These are phyloP conservation scores for Lepidotrigona ventralis DNA, from an alignment of 1,140 invertebrate species.

Conservation along the genomic window DNA sequence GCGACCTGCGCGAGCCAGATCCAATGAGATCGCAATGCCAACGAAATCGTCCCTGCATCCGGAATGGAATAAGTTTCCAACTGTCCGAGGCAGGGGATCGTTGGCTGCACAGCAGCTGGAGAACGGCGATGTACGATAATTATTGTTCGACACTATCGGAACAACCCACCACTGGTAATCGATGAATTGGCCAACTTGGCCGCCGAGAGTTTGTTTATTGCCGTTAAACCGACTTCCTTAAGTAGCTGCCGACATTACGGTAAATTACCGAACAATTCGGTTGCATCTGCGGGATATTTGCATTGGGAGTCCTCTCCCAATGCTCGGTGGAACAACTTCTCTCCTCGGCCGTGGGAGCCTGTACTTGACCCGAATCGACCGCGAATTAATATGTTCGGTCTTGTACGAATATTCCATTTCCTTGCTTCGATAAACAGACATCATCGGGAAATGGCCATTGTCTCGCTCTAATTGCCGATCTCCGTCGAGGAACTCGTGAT, in stretches of 20 bases:
- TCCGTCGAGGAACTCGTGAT: not conserved
- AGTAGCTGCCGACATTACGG: slow-evolving; percentile 52
- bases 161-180: slow-evolving; percentile 9
- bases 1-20: no score
- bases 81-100: slow-evolving; percentile 13
- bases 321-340: slow-evolving; percentile 48
- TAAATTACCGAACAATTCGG: slow-evolving; percentile 51
- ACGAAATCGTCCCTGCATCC: not conserved
- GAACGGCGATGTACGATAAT: slow-evolving; percentile 12
- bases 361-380: slow-evolving; percentile 62
- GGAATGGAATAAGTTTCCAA: slow-evolving; percentile 14
- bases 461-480: slow-evolving; percentile 18
- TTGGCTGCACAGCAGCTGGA: not conserved
- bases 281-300: slow-evolving; percentile 57
- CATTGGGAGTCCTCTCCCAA: slow-evolving; percentile 31
- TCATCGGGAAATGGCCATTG: not conserved
- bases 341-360: slow-evolving; percentile 33
- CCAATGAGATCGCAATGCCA: not conserved
- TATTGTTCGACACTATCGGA: not conserved
- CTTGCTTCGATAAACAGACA: not conserved
- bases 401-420: slow-evolving; percentile 29
- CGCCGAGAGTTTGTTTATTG: slow-evolving; percentile 15
- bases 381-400: slow-evolving; percentile 50
- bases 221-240: slow-evolving; percentile 43
- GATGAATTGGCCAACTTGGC: slow-evolving; percentile 14